A percentile compares a stretch with the other conserved stretches of the same genome.
phyloP scores from a whole-genome alignment of 2,113 vertebrate genomes.

The Polypterus bichir region DNA sequence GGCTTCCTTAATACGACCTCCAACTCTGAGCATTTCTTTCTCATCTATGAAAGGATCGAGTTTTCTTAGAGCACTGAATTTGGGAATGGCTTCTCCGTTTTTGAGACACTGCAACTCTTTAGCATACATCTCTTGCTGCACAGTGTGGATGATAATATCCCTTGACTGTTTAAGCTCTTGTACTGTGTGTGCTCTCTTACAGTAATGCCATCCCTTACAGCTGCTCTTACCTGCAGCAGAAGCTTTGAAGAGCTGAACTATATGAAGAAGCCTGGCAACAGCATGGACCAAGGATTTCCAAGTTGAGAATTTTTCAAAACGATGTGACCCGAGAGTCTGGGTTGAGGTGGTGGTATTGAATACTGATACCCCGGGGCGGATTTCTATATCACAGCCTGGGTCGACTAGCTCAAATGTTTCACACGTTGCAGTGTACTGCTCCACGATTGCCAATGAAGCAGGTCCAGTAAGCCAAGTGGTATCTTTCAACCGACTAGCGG shows the following conservation, averaged over 20 bases:
- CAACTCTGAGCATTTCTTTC: slow-evolving; percentile 7
- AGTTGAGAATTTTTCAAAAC: slow-evolving; percentile 15
- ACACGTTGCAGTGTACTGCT: background rate
- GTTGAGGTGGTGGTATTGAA: background rate
- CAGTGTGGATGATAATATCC: background rate
- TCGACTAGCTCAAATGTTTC: slow-evolving; percentile 2
- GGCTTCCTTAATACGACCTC: slow-evolving; percentile 5
- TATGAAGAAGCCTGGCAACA: slow-evolving; percentile 8
- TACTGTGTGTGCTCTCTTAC: background rate
- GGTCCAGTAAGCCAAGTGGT: slow-evolving; percentile 15
- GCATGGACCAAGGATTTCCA: slow-evolving; percentile 4
- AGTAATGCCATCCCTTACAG: slow-evolving; percentile 6
- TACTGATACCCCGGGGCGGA: background rate
- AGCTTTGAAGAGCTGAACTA: background rate
- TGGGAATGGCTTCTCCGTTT: background rate
- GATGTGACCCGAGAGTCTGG: background rate
- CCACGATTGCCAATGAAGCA: background rate
- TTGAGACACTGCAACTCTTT: background rate
- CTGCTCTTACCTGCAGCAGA: background rate
- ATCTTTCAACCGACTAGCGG: slow-evolving; percentile 1
- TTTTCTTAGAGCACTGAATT: background rate
- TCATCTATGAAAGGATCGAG: slow-evolving; percentile 7
- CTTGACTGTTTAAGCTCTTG: background rate
- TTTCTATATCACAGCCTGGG: slow-evolving; percentile 3
- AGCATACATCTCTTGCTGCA: background rate